Evolutionary conservation across 2,113 vertebrate species (phyloP), one percentile per base, ranked within the genome.

Genomic region (Sylvicapra grimmia): DNA sequence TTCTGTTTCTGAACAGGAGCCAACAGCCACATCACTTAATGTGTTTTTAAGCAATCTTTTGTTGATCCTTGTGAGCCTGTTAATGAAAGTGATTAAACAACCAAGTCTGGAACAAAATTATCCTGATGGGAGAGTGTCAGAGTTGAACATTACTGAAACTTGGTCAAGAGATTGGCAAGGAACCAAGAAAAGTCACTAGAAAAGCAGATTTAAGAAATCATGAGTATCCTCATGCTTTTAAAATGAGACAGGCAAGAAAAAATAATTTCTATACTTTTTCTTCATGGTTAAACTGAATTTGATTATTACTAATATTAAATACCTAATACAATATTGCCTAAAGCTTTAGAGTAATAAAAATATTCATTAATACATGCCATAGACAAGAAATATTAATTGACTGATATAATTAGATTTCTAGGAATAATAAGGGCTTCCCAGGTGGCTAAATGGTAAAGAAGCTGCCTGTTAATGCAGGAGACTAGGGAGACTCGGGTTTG

Each of bases 141-240:
- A 51, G 94, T 14, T 54, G 47, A 93, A 56, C 25, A 33, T 59
- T 14, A 89, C 63, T 47, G 58, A 92, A 33, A 68, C 23, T 31
- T 59, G 79, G 65, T 80, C 58, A 68, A 96, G 87, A 94, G 36
- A 82, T 93, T 31, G 44, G 53, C 33, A 65, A 95, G 77, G 85
- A 89, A 75, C 18, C 31, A 54, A 89, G 75, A 44, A 58, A 90
- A 85, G 63, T 91, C 59, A 86, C 53, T 6, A 18, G 14, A 82
- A 72, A 63, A 68, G 54, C 68, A 96, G 51, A 93, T 84, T 94
- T 93, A n/a, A 40, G 83, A 97, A 93, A 90, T 54, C n/a, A 86
- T 7, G 15, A 88, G 31, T 40, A 56, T 56, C 53, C 53, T 84
- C 53, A 25, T 25, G 80, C 51, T 54, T 54, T 54, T 84, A 53